Base-by-base conservation (phyloP, 2,797 vertebrate genomes). In the Hydrocynus forskahlii region DNA sequence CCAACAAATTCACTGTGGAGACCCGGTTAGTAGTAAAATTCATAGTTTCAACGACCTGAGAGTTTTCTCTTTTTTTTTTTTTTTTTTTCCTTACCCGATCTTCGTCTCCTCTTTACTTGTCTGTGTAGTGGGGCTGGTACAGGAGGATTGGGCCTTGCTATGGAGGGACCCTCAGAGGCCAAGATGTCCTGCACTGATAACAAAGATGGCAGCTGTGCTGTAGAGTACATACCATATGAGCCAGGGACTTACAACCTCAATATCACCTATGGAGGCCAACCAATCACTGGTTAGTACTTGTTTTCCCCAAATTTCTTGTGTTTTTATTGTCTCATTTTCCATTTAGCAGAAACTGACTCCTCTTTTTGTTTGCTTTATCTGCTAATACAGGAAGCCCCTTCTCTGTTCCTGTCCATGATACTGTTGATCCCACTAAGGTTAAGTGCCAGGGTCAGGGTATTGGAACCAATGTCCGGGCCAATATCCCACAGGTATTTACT, bases 121-220 rank as follows among this genome's bases (percentile, higher is more conserved):
- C 35, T 8, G 23, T 2, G 16, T 43, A 99, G 97, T 92, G 97
- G 97, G 0, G 97, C 98, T 0, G 98, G 98, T 48, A 98, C 97
- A 0, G 98, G 97, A 1, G 98, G 98, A 1, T 91, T 99, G 50
- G 97, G 98, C 66, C 91, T 99, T 77, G 97, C 98, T 75, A 98
- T 99, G 0, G 98, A 99, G 87, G 98, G 98, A 13, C 96, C 97
- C 0, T 99, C 97, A 0, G 98, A 99, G 88, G 94, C 98, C 35
- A 99, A 99, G 90, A 99, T 99, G 96, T 97, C 97, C 55, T 99
- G 98, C 90, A 97, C 97, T 79, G 98, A 99, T 91, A 99, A 99
- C 88, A 99, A 99, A 85, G 98, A 99, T 0, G 98, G 98, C 5
- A 99, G 98, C 92, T 99, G 98, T 76, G 96, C 96, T 0, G 98